Evolutionary conservation across 2,888 invertebrate species (phyloP), one percentile per base, ranked within the genome.

Genomic region (Melinaea marsaeus): DNA sequence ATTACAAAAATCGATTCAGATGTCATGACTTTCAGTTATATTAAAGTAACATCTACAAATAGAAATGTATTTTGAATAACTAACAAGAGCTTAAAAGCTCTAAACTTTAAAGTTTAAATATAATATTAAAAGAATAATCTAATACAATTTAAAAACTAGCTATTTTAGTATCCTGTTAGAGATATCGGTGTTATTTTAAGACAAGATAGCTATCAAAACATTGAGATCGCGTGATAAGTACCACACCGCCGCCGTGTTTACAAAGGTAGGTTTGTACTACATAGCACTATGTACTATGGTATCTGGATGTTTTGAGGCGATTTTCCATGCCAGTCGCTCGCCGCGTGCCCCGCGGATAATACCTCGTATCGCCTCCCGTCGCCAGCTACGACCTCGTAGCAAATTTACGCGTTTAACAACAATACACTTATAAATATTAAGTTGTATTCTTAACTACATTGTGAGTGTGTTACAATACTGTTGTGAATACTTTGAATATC

Each of bases 311-410:
- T 75, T 74, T 71, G 70, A 75, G 72, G 73, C 72, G 71, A 69
- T 67, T 71, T 67, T 65, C 69, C 72, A 66, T 71, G 73, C 63
- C 74, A 76, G 77, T 70, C 84, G 83, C 80, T 80, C 81, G 79
- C 75, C 77, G 75, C 74, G 74, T 78, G 83, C 67, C 77, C 77
- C 72, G 74, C 75, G 71, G 65, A 65, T 64, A 69, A 64, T 75
- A 83, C 83, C 82, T 60, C 69, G 56, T 51, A 55, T 47, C 63
- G 64, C 59, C 46, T 72, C 72, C 64, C 62, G 62, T 63, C 59
- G 72, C 80, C 80, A 74, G 78, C 80, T 73, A 74, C 75, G 73
- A 77, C 79, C 73, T 72, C 82, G 69, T 67, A 63, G 65, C 63
- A 2, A 3, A 55, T 57, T 34, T 37, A 78, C 79, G 78, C 73